Base-by-base conservation (phyloP, 2,888 invertebrate species). In the Agriopis aurantiaria region DNA sequence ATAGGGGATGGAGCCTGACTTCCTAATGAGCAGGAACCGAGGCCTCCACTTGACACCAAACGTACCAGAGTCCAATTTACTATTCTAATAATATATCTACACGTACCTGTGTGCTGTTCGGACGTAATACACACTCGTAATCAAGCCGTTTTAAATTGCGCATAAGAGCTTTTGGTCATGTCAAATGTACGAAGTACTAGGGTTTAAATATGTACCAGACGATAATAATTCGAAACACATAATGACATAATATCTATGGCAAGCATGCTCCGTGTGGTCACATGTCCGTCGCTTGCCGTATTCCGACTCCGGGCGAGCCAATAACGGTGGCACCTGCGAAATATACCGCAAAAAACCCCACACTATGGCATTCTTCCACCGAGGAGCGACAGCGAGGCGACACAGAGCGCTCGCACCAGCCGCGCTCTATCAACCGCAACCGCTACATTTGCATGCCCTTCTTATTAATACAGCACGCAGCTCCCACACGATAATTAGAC, bases 401-500 rank as follows among this genome's bases (percentile, higher is more conserved):
- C 85, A 85, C 87, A 84, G 84, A 33, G 33, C 3, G 33, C 33
- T 33, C 33, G 33, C 33, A 33, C 33, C 67, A 70, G 65, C 71
- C 68, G 61, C 57, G 64, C 72, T 61, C 68, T 7, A 5, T 11
- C 64, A 74, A 70, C 62, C 69, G 72, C 75, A 79, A 78, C 72
- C 72, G 74, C 74, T 0, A 2, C 79, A 91, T 90, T 88, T 82
- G 83, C 89, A 90, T 89, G 75, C 78, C 79, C 82, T 86, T 88
- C 87, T 87, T 90, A 88, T 85, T 88, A 83, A 82, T 84, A 81
- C 83, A 82, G 78, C 84, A 76, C 80, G 76, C 79, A 73, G 73
- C 78, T 75, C 75, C 78, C 76, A 85, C 83, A 85, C 88, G 84
- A 84, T 91, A 91, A 92, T 93, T 87, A 91, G 87, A 83, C 92